These are phyloP conservation scores for human (Homo sapiens) DNA, from an alignment of 2,113 vertebrate genomes.

Conservation along the genomic window GRCh38 chr6:159243501-159244000, in stretches of 20 bases:
- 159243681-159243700: background rate
- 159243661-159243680: background rate
- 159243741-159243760: background rate
- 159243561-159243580: background rate
- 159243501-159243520: background rate
- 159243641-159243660: background rate
- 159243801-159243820: conserved; percentile 51
- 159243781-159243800: conserved; percentile 22
- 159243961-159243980: background rate
- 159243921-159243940: background rate
- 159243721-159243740: background rate
- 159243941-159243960: background rate
- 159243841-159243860: conserved; percentile 23
- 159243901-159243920: background rate
- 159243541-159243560: background rate
- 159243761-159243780: conserved; percentile 56
- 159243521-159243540: background rate
- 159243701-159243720: background rate
- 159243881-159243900: conserved; percentile 42
- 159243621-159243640: background rate
- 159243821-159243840: conserved; percentile 54
- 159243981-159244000: background rate
- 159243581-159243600: background rate
- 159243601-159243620: background rate
- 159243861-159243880: background rate